Evolutionary conservation across 2,888 invertebrate genomes (phyloP), one percentile per base, ranked within the genome.

Genomic region (Agrochola lychnidis): DNA sequence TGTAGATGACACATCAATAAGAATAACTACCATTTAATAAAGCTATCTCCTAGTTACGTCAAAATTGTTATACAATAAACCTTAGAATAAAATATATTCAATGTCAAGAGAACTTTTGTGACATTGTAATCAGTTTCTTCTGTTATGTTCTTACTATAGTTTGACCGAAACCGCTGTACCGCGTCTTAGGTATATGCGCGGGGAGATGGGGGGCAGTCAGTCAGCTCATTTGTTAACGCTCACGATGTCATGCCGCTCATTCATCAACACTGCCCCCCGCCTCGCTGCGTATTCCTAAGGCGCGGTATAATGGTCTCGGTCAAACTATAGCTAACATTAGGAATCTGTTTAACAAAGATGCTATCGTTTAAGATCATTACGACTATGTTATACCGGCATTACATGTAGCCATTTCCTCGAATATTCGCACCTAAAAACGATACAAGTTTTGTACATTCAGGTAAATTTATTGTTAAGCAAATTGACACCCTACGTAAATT

Each of bases 291-390:
- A 19, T 51, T 51, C 19, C 19, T 51, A 51, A 6, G 48, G 7
- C 19, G 7, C 19, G 6, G 19, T 51, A 51, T 19, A 51, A 19
- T 0, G 19, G 51, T 19, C 2, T 51, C 51, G 51, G 19, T 51
- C 51, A 51, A 51, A 51, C 51, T 51, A 51, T 51, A 42, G n/a
- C 76, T 71, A 73, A 75, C 74, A 64, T 84, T 81, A 74, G 53
- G 66, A 79, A 82, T 78, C 57, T 87, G 57, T 69, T 56, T n/a
- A 71, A 71, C 68, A 83, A 72, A 83, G 73, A 73, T 74, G 59
- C 61, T 85, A 73, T 78, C 84, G 62, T 73, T 72, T 73, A 76
- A 73, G 45, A 36, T 73, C 67, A 57, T 81, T 76, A 62, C 61
- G 48, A 74, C 61, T 74, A 45, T 74, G 62, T 76, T 51, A 70